phyloP scores from a whole-genome alignment of 2,888 invertebrate species.

The Polyommatus iphigenia region DNA sequence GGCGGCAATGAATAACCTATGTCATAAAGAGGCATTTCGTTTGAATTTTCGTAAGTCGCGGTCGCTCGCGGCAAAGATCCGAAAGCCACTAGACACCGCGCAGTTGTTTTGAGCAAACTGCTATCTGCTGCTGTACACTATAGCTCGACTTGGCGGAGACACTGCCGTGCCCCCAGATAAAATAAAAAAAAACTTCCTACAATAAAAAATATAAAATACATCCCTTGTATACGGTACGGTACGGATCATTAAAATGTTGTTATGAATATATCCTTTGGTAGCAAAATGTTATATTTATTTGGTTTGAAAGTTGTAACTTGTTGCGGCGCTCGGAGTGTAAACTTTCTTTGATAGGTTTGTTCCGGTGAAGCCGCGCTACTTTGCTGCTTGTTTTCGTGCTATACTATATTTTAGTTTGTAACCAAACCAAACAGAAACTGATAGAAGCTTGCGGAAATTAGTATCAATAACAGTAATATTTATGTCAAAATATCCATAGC shows the following conservation, averaged over 20 bases:
- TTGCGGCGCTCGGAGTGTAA: conserved; percentile 21
- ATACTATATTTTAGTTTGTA: not conserved
- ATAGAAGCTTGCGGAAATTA: not conserved
- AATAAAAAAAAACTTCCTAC: too few relatives aligned
- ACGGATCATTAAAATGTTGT: conserved; percentile 2
- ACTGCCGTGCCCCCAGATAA: too few relatives aligned
- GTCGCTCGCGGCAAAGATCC: too few relatives aligned
- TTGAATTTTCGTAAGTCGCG: too few relatives aligned
- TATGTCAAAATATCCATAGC: not conserved
- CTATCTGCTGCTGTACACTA: too few relatives aligned
- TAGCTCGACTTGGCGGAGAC: too few relatives aligned
- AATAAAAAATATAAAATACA: too few relatives aligned
- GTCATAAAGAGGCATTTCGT: too few relatives aligned
- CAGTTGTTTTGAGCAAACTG: too few relatives aligned
- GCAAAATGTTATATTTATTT: conserved; percentile 23
- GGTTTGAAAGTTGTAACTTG: conserved; percentile 28
- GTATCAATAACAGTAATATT: not conserved
- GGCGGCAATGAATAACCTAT: too few relatives aligned
- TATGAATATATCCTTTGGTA: conserved; percentile 4
- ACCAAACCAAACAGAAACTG: not conserved
- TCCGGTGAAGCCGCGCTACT: conserved; percentile 12
- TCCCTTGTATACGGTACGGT: not conserved
- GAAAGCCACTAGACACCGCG: too few relatives aligned
- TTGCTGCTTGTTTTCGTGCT: conserved; percentile 9
- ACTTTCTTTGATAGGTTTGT: conserved; percentile 31